Evolutionary conservation across 2,113 vertebrate genomes (phyloP).

Genomic region (Clupea harengus): DNA sequence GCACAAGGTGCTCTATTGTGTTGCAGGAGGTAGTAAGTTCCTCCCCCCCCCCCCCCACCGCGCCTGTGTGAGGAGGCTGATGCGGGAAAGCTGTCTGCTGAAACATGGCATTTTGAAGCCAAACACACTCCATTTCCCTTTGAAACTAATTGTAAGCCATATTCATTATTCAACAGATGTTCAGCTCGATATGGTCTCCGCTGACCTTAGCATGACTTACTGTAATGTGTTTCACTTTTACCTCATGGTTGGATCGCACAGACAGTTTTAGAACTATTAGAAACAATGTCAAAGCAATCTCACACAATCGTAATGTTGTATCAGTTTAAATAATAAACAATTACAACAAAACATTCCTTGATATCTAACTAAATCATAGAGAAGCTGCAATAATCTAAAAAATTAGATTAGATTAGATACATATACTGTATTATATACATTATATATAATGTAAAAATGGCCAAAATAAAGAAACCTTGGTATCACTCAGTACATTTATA

Average conservation of each 20-base stretch:
- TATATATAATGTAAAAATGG: neutral
- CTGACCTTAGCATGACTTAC: slow-evolving; percentile 11
- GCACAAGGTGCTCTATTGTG: neutral
- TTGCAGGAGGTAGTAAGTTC: neutral
- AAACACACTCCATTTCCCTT: slow-evolving; percentile 19
- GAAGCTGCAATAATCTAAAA: neutral
- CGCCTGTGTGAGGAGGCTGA: neutral
- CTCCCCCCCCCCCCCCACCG: neutral
- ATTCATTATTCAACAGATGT: slow-evolving; percentile 18
- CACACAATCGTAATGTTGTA: neutral
- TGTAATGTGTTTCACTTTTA: neutral
- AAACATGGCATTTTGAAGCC: slow-evolving; percentile 10
- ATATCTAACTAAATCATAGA: neutral
- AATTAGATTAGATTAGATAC: neutral
- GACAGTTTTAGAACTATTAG: slow-evolving; percentile 2
- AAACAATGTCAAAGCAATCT: neutral
- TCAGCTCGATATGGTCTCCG: neutral
- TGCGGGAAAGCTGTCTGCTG: neutral
- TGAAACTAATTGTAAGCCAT: slow-evolving; percentile 12
- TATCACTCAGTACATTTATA: neutral
- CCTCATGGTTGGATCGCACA: neutral
- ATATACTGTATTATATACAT: neutral
- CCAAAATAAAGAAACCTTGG: neutral
- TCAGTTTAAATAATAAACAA: neutral
- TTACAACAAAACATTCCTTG: neutral